Conservation (phyloP, 2,113 vertebrate genomes). For the Poeciliopsis turrubarensis region DNA sequence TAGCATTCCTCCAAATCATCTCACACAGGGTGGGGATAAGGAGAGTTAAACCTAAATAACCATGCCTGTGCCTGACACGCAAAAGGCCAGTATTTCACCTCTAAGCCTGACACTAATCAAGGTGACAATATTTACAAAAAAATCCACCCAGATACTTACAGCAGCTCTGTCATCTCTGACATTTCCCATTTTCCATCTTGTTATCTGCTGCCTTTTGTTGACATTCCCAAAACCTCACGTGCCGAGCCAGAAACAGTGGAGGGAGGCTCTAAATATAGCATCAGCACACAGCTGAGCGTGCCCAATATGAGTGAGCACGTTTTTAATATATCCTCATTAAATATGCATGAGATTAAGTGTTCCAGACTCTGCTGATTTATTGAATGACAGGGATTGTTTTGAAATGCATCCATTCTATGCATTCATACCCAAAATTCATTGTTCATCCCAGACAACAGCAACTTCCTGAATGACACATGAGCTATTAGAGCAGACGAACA, state of each 20-base stretch:
- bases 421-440: not conserved
- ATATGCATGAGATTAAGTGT: conserved; percentile 73
- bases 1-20: conserved; percentile 47
- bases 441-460: conserved; percentile 9
- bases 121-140: conserved; percentile 63
- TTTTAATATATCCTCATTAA: conserved; percentile 73
- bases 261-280: conserved; percentile 73
- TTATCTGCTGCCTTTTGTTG: conserved; percentile 72
- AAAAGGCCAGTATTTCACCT: conserved; percentile 66
- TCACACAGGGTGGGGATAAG: conserved; percentile 18
- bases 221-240: conserved; percentile 74
- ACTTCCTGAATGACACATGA: conserved; percentile 18
- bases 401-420: conserved; percentile 40
- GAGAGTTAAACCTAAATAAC: conserved; percentile 46
- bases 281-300: conserved; percentile 46
- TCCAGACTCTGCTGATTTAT: conserved; percentile 53
- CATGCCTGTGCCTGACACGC: conserved; percentile 52
- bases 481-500: not conserved
- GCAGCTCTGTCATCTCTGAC: conserved; percentile 70
- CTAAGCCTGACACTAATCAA: conserved; percentile 62
- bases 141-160: conserved; percentile 41
- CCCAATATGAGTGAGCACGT: conserved; percentile 67
- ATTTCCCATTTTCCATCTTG: conserved; percentile 71
- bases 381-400: conserved; percentile 65
- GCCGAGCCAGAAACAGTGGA: conserved; percentile 69